Base-by-base conservation (phyloP, 2,888 invertebrate species). In the Phaedon cochleariae region DNA sequence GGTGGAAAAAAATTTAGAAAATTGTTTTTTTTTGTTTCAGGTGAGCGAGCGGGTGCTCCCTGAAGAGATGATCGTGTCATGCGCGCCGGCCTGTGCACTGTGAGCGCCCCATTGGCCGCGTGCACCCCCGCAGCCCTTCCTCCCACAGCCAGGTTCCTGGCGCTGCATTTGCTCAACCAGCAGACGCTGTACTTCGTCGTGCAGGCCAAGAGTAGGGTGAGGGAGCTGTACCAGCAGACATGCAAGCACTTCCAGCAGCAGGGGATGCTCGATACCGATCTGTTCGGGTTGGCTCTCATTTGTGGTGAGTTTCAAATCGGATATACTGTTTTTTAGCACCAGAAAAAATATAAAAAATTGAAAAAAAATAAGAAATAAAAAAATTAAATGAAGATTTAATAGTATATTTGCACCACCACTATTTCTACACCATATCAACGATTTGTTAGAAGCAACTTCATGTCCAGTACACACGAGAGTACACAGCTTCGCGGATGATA, bases 251-350 rank as follows among this genome's bases (percentile, higher is more conserved):
- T 94, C 78, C 90, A 90, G 80, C 89, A 92, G 82, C 90, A 91
- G 85, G 92, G 92, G 84, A 90, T 94, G 88, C 88, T 90, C 85
- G 94, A 94, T 85, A 90, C 90, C 80, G 92, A 94, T 81, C 89
- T 94, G 78, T 95, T 95, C 86, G 94, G 94, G 80, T 86, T 95
- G 82, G 93, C 94, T 78, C 87, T 92, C 80, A 88, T 92, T 81
- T 91, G 91, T 87, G 94, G 94, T 94, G 84, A 89, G 90, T 86
- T 60, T 51, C 34, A 7, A 3, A 7, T 26, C 26, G 26, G 26
- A 26, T 26, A n/a, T n/a, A n/a, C n/a, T n/a, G n/a, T n/a, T n/a
- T n/a, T n/a, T n/a, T n/a, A n/a, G n/a, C n/a, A n/a, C n/a, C n/a
- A n/a, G n/a, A n/a, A n/a, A n/a, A n/a, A n/a, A n/a, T n/a, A n/a